Evolutionary conservation across 2,113 vertebrate species (phyloP).

Genomic region (Sinocyclocheilus maitianheensis): DNA sequence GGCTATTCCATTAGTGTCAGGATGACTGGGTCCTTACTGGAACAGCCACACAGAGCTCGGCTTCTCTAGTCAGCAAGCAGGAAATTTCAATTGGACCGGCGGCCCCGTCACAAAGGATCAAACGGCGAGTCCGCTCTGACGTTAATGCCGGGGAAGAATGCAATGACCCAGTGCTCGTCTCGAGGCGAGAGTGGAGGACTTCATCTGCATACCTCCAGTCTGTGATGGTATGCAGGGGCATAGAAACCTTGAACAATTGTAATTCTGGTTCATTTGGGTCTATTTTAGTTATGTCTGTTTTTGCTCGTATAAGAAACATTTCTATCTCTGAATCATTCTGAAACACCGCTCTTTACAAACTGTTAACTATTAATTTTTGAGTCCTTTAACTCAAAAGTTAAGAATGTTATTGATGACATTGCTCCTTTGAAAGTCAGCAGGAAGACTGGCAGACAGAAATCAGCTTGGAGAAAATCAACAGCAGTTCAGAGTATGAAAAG

Average conservation of each 20-base stretch:
- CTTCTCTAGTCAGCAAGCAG: constrained; percentile 29
- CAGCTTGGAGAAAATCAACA: no score
- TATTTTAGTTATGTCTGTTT: background rate
- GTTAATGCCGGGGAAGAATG: constrained; percentile 6
- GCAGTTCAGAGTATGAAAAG: no score
- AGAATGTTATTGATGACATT: no score
- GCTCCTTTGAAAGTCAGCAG: no score
- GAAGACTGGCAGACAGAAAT: no score
- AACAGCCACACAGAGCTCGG: constrained; percentile 17
- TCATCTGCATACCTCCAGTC: constrained; percentile 36
- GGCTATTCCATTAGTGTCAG: constrained; percentile 46
- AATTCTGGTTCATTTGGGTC: background rate
- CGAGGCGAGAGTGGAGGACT: constrained; percentile 32
- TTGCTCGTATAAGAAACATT: background rate
- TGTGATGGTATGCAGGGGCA: background rate
- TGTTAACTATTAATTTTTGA: no score
- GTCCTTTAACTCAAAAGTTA: no score
- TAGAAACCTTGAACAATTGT: background rate
- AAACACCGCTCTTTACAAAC: background rate
- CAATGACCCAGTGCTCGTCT: background rate
- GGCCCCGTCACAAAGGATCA: constrained; percentile 42
- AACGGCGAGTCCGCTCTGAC: constrained; percentile 6
- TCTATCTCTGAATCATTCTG: background rate
- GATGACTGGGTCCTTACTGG: background rate
- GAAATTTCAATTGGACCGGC: constrained; percentile 37